These are phyloP conservation scores for Bedellia somnulentella DNA, from an alignment of 2,888 invertebrate species.

Conservation along the genomic window DNA sequence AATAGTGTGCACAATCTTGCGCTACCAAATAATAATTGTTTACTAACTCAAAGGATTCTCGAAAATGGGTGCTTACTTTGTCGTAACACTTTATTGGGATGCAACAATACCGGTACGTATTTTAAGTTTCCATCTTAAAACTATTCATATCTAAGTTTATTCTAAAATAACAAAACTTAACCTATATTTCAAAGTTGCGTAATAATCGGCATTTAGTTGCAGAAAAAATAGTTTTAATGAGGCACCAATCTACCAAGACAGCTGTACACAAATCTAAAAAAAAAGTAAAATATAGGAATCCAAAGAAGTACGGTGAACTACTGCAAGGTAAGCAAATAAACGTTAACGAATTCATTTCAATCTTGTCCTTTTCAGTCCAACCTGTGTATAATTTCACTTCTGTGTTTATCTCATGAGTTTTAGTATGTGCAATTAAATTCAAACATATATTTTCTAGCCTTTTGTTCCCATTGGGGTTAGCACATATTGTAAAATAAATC, in stretches of 20 bases:
- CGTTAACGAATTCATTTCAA: no score
- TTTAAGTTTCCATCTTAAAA: background rate
- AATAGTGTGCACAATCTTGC: slow-evolving; percentile 31
- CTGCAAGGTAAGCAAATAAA: slow-evolving; percentile 59
- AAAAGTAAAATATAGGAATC: slow-evolving; percentile 43
- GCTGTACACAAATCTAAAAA: slow-evolving; percentile 36
- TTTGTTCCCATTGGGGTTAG: no score
- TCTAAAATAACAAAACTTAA: slow-evolving; percentile 16
- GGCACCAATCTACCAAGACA: slow-evolving; percentile 46
- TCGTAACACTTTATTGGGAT: slow-evolving; percentile 32
- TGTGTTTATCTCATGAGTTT: no score
- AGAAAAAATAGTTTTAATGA: slow-evolving; percentile 27
- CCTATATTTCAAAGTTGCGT: slow-evolving; percentile 32
- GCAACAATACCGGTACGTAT: slow-evolving; percentile 30
- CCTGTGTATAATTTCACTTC: no score
- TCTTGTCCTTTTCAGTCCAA: no score
- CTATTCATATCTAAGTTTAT: slow-evolving; percentile 1
- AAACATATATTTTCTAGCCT: no score
- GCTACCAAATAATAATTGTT: slow-evolving; percentile 20
- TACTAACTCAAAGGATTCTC: slow-evolving; percentile 18
- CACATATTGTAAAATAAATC: no score
- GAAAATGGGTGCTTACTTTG: slow-evolving; percentile 51
- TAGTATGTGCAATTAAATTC: no score
- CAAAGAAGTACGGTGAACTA: slow-evolving; percentile 67
- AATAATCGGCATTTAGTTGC: slow-evolving; percentile 27